These are phyloP conservation scores for Trididemnum clinides DNA, from an alignment of 23 tunicate genomes.

Conservation along the genomic window DNA sequence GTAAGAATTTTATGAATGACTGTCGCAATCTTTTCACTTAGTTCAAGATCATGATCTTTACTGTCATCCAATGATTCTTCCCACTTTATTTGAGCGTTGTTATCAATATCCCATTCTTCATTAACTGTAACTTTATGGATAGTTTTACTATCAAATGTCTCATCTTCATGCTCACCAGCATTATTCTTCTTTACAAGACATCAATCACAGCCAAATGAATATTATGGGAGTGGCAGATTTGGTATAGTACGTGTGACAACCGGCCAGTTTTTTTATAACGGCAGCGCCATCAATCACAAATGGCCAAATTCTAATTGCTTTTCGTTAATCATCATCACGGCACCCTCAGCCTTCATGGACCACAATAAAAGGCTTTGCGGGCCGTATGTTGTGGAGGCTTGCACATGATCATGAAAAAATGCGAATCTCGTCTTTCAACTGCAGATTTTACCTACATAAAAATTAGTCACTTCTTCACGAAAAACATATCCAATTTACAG, in stretches of 20 bases:
- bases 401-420: too few relatives aligned
- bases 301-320: background rate
- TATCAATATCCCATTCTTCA: background rate
- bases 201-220: too few relatives aligned
- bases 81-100: background rate
- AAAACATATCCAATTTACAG: too few relatives aligned
- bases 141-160: too few relatives aligned
- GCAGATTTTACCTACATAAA: too few relatives aligned
- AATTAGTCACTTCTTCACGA: too few relatives aligned
- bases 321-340: background rate
- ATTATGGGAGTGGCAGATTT: too few relatives aligned
- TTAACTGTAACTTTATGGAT: too few relatives aligned
- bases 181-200: background rate
- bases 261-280: background rate
- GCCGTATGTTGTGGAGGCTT: too few relatives aligned
- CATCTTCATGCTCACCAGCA: background rate
- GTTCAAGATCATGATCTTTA: constrained; percentile 1
- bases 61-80: constrained; percentile 7
- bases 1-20: constrained; percentile 4
- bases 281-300: background rate
- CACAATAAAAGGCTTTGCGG: too few relatives aligned
- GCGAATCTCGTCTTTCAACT: too few relatives aligned
- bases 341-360: background rate
- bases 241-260: background rate
- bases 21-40: background rate